Evolutionary conservation across 2,113 vertebrate genomes (phyloP).

Genomic region (Chaetura pelagica): DNA sequence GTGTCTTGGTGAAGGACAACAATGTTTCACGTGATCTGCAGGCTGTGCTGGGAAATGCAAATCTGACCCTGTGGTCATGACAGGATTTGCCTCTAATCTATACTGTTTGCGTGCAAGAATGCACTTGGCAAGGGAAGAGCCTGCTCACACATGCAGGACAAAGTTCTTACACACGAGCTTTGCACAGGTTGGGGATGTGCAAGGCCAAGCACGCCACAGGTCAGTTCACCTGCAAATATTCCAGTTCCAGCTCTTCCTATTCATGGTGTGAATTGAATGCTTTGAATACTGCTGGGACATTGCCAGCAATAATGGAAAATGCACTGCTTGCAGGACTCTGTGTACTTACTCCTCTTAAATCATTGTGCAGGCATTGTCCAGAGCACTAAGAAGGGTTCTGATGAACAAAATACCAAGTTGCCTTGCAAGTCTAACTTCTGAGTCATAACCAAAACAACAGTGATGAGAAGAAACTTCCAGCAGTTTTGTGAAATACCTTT

Average conservation of each 20-base stretch:
- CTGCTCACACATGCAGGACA: not conserved
- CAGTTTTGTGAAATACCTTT: not conserved
- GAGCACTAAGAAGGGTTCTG: not conserved
- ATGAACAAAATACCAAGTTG: not conserved
- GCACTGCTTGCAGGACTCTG: not conserved
- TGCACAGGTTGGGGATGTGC: not conserved
- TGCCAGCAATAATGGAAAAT: not conserved
- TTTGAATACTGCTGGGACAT: not conserved
- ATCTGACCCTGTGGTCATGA: not conserved
- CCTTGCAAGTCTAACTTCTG: not conserved
- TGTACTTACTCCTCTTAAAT: not conserved
- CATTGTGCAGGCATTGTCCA: not conserved
- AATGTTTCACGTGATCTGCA: not conserved
- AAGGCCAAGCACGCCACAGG: not conserved
- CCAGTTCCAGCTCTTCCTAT: not conserved
- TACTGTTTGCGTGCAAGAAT: not conserved
- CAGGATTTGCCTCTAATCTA: not conserved
- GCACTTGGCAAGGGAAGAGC: not conserved
- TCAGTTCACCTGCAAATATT: not conserved
- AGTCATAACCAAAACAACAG: not conserved
- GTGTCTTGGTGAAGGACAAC: not conserved
- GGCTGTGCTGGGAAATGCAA: not conserved
- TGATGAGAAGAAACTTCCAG: not conserved
- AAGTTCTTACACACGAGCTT: not conserved
- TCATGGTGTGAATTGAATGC: not conserved